Evolutionary conservation across 2,113 vertebrate genomes (phyloP).

Genomic region (Thermophis baileyi): DNA sequence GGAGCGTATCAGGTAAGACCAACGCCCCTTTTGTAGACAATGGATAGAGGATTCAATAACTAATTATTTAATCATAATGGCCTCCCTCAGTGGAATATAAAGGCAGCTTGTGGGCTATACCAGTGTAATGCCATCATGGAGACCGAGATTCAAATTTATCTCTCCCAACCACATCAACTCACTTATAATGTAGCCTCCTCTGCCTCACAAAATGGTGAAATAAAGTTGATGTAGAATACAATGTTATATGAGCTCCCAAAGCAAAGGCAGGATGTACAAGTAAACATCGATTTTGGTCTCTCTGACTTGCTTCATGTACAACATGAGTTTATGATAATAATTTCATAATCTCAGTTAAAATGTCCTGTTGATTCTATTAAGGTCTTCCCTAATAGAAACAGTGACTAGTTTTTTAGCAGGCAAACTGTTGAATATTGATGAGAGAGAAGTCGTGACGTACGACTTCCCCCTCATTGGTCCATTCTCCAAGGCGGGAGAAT

Average conservation of each 20-base stretch:
- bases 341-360: background rate
- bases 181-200: background rate
- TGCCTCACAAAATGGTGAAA: background rate
- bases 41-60: background rate
- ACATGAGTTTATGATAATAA: background rate
- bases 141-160: background rate
- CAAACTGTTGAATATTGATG: no score
- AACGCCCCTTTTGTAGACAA: background rate
- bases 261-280: background rate
- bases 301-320: background rate
- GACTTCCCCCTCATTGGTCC: no score
- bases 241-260: background rate
- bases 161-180: background rate
- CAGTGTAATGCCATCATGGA: background rate
- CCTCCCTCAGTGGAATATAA: background rate
- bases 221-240: background rate
- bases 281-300: background rate
- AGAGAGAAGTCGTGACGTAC: no score
- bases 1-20: no score
- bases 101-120: background rate
- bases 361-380: background rate
- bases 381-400: slow-evolving; percentile 5
- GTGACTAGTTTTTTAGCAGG: background rate
- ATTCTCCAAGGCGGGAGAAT: no score
- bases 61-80: background rate